Evolutionary conservation across 2,888 invertebrate species (phyloP).

Genomic region (Ennomos fuscantarius): DNA sequence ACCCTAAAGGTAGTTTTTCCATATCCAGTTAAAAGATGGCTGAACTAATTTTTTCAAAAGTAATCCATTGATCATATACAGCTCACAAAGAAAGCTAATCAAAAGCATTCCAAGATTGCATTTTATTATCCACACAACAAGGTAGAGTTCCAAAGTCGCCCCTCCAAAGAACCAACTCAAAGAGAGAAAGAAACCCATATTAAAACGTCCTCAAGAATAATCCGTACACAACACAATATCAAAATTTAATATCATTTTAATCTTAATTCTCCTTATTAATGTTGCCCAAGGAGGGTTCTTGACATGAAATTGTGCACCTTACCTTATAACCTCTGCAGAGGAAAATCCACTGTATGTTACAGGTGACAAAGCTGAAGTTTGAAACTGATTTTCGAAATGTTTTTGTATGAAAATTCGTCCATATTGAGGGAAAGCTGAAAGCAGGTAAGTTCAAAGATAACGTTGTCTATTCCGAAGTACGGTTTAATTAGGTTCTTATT

Average conservation of each 20-base stretch:
- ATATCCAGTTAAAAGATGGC: too few species aligned
- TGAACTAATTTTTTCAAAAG: not conserved
- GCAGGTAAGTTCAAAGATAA: slow-evolving; percentile 83
- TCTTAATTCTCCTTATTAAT: slow-evolving; percentile 84
- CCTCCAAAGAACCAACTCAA: slow-evolving; percentile 59
- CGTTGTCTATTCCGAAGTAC: slow-evolving; percentile 67
- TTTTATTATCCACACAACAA: slow-evolving; percentile 22
- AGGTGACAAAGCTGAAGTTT: slow-evolving; percentile 31
- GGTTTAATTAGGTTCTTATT: slow-evolving; percentile 74
- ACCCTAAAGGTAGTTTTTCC: too few species aligned
- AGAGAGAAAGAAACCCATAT: slow-evolving; percentile 70
- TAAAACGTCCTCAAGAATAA: slow-evolving; percentile 80
- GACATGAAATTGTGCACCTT: slow-evolving; percentile 58
- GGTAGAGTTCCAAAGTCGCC: slow-evolving; percentile 23
- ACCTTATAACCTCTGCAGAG: slow-evolving; percentile 22
- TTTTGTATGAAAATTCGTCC: slow-evolving; percentile 40
- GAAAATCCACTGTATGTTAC: slow-evolving; percentile 38
- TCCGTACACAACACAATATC: slow-evolving; percentile 84
- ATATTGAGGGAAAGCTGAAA: slow-evolving; percentile 59
- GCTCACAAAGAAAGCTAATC: too few species aligned
- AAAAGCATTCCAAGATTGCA: not conserved
- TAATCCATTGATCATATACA: not conserved
- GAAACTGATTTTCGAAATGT: slow-evolving; percentile 8
- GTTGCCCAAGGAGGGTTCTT: slow-evolving; percentile 73
- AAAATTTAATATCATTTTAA: slow-evolving; percentile 85